phyloP scores from a whole-genome alignment of 2,888 invertebrate genomes.

The Loripinus fragilis region DNA sequence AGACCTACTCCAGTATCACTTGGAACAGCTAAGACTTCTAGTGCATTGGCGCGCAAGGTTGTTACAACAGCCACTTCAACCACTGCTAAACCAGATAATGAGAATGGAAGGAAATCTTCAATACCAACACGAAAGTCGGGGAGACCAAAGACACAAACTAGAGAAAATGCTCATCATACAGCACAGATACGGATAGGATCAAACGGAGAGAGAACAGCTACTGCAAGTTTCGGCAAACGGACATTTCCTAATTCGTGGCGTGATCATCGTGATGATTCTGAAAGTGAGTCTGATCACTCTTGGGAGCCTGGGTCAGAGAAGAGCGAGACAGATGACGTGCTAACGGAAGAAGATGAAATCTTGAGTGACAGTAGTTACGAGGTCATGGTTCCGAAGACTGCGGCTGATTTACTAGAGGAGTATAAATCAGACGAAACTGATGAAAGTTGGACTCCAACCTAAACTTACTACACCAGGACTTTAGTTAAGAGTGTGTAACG shows the following conservation, averaged over 20 bases:
- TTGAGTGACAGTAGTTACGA: conserved; percentile 67
- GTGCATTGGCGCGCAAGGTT: background rate
- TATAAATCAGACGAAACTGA: conserved; percentile 66
- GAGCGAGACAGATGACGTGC: conserved; percentile 44
- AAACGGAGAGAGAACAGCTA: background rate
- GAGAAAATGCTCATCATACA: background rate
- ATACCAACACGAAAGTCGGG: background rate
- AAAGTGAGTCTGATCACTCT: conserved; percentile 52
- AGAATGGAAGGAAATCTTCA: background rate
- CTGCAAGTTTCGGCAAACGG: conserved; percentile 17
- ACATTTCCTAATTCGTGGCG: conserved; percentile 41
- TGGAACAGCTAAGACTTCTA: background rate
- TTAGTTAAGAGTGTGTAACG: too few species aligned
- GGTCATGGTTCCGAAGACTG: conserved; percentile 65
- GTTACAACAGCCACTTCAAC: conserved; percentile 18
- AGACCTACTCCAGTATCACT: conserved; percentile 6
- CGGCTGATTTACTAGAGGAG: conserved; percentile 64
- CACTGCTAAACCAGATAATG: conserved; percentile 18
- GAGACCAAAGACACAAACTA: background rate
- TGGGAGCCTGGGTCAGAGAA: conserved; percentile 53
- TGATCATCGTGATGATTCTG: conserved; percentile 48
- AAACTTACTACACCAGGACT: background rate
- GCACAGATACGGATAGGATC: background rate
- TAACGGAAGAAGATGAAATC: conserved; percentile 55
- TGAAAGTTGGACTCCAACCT: conserved; percentile 61